Conservation (phyloP, 1,140 invertebrate genomes). For the Penaeus vannamei region DNA sequence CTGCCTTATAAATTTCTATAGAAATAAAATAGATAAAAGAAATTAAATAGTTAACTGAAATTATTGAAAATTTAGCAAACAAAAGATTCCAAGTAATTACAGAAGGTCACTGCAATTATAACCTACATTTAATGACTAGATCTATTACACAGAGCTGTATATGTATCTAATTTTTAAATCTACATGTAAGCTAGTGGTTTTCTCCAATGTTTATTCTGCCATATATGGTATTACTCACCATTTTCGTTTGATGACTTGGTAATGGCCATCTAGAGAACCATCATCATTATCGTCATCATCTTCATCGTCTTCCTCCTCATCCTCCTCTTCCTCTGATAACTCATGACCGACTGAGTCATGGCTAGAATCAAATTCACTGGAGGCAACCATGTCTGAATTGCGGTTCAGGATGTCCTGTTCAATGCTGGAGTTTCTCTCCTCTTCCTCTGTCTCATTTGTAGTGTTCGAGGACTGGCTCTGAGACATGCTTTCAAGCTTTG, state of each 20-base stretch:
- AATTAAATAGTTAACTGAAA: not conserved
- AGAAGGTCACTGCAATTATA: too few relatives aligned
- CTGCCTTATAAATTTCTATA: too few relatives aligned
- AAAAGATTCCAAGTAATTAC: too few relatives aligned
- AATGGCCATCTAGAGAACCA: slow-evolving; percentile 51
- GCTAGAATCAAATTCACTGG: slow-evolving; percentile 67
- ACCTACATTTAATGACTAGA: too few relatives aligned
- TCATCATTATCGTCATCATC: slow-evolving; percentile 56
- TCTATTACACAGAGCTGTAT: too few relatives aligned
- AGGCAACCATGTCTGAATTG: slow-evolving; percentile 66
- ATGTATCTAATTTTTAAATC: not conserved
- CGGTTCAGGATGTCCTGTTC: slow-evolving; percentile 59
- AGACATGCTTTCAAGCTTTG: slow-evolving; percentile 51
- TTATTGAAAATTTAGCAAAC: not conserved
- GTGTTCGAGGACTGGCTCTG: slow-evolving; percentile 40
- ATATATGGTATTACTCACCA: slow-evolving; percentile 45
- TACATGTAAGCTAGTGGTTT: not conserved
- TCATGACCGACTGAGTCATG: slow-evolving; percentile 66
- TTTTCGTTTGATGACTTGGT: slow-evolving; percentile 57
- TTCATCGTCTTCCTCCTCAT: slow-evolving; percentile 52
- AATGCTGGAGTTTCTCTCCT: slow-evolving; percentile 51
- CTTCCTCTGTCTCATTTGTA: slow-evolving; percentile 51
- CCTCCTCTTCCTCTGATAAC: slow-evolving; percentile 58
- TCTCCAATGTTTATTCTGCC: not conserved
- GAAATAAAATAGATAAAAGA: too few relatives aligned